Evolutionary conservation across 37 sponge, comb jelly and placozoan species (phyloP), one percentile per base, ranked within the genome.

Genomic region (Mnemiopsis leidyi): DNA sequence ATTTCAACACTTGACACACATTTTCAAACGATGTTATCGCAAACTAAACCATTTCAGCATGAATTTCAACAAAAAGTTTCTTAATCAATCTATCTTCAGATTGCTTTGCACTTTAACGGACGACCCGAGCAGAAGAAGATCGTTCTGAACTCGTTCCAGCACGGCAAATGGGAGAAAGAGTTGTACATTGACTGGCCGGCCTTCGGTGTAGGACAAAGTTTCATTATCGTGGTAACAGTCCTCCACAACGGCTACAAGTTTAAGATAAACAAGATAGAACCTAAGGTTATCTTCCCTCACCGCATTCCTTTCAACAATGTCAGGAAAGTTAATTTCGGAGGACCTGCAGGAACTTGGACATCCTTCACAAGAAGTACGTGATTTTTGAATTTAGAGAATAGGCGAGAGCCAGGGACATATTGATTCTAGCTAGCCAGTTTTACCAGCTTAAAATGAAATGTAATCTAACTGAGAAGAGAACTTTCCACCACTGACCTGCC

Each of bases 221-320:
- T 71, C 30, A 25, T 71, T n/a, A 71, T 71, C 30, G 75, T 71
- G 5, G 20, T 71, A 3, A 71, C 25, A 71, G 75, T 71, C 75
- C 75, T 71, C 3, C n/a, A n/a, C 75, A 71, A 71, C 30, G 75
- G 75, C 25, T 71, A 71, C 75, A n/a, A 71, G 30, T 71, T 71
- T 18, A 28, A 5, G 21, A 28, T 71, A 3, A 71, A 71, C 75
- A 28, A 28, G 30, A 5, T 71, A 5, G 30, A 71, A 28, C 25
- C 30, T 29, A 71, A 71, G n/a, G 21, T 28, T 25, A n/a, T n/a
- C 30, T 71, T 71, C 25, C 75, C 75, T 7, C 75, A 71, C n/a
- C 25, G 75, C 5, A 71, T 71, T 18, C 75, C 7, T 2, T 71
- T 23, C 30, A 71, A 71, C n/a, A 71, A 71, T n/a, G 75, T 71